Percentiles rank a stretch among this genome's conserved stretches.
Conservation (phyloP, 2,888 invertebrate species). For the Cecidostiba fungosa region DNA sequence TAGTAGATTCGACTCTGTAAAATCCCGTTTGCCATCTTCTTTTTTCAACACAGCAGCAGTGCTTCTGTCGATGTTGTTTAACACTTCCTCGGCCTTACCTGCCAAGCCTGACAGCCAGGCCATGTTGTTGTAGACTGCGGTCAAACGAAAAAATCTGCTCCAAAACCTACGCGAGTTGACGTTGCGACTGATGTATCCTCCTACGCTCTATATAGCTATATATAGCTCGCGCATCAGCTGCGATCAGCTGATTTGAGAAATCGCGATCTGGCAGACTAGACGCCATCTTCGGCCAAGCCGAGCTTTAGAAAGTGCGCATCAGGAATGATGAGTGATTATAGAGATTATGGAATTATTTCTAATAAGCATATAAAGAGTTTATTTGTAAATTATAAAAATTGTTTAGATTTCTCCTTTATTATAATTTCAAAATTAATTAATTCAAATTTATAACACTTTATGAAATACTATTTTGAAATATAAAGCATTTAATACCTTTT, state of each 20-base stretch:
- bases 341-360: no score
- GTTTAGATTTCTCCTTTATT: no score
- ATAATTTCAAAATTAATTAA: no score
- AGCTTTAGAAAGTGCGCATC: neutral
- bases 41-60: constrained; percentile 84
- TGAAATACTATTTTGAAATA: no score
- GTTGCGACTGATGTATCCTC: neutral
- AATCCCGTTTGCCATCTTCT: constrained; percentile 71
- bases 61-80: constrained; percentile 88
- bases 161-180: neutral
- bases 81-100: constrained; percentile 87
- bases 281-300: neutral
- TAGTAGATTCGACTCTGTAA: constrained; percentile 69
- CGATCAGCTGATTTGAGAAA: neutral
- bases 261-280: neutral
- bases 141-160: constrained; percentile 32
- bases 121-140: constrained; percentile 80
- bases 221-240: neutral
- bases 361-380: no score
- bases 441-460: no score
- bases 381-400: no score
- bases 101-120: constrained; percentile 88
- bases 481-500: no score
- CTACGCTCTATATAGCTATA: no score
- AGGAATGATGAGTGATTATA: neutral